Percentiles rank a stretch among this genome's conserved stretches.
Evolutionary conservation across 2,797 vertebrate genomes (phyloP).

Genomic region (Macropodus opercularis): DNA sequence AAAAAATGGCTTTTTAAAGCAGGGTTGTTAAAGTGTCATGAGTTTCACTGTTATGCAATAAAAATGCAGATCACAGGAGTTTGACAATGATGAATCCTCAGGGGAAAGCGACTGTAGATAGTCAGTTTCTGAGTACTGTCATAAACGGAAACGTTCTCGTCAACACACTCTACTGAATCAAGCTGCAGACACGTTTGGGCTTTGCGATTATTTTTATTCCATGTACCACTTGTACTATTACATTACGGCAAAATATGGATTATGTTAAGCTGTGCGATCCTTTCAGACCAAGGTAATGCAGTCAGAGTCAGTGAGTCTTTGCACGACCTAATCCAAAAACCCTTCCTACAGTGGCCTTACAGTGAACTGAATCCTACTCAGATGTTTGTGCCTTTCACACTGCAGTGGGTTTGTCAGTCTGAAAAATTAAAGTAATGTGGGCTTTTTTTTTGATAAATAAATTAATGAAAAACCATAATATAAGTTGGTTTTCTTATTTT

Average conservation of each 20-base stretch:
- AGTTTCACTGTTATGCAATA: conserved; percentile 44
- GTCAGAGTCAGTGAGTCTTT: conserved; percentile 1
- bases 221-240: conserved; percentile 10
- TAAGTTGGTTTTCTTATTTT: no score
- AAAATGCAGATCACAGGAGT: conserved; percentile 19
- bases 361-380: conserved; percentile 10
- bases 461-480: no score
- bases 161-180: conserved; percentile 16
- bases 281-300: no score
- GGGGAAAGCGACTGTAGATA: conserved; percentile 37
- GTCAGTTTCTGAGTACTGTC: conserved; percentile 16
- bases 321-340: conserved; percentile 31
- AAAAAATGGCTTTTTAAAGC: no score
- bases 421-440: conserved; percentile 9
- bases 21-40: conserved; percentile 37
- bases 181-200: conserved; percentile 14
- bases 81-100: conserved; percentile 14
- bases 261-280: no score
- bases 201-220: conserved; percentile 31
- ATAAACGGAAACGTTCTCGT: conserved; percentile 13
- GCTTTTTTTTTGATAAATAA: neutral
- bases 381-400: conserved; percentile 16
- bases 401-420: neutral
- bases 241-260: no score
- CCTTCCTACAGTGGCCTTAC: neutral